Evolutionary conservation across 2,113 vertebrate genomes (phyloP), one percentile per base, ranked within the genome.

Genomic region (Dolichotis patagonum): DNA sequence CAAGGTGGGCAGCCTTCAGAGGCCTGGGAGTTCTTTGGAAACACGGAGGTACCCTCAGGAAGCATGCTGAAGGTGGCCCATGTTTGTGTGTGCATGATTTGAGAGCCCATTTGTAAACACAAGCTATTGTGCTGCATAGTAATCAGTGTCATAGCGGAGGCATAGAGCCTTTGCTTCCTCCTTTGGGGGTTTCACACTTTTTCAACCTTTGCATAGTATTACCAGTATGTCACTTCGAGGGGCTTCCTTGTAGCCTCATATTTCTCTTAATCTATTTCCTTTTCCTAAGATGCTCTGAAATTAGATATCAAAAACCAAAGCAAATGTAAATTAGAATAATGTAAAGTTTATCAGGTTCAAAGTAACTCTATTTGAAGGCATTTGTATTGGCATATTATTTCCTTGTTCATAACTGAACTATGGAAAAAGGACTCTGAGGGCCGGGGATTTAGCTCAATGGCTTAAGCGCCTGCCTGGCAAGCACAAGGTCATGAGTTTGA

Each of bases 291-390:
- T 32, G 1, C 35, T 82, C 26, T 35, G 8, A 77, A 84, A 32
- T 95, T 95, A 88, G 80, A 96, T 85, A 88, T 56, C 30, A 75
- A 85, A 88, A 78, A 93, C 20, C 19, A 82, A 96, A 38, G 3
- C 54, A 73, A 60, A 28, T 24, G 83, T 54, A 96, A 94, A 92
- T 80, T 46, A 84, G 28, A 46, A 77, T 77, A 75, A 75, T 52
- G 41, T 69, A 83, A 92, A 26, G 16, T 86, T 85, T 41, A 56
- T 43, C 43, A 83, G 28, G 43, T 96, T 94, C 41, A 91, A 78
- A 87, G 52, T 4, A n/a, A 90, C 65, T 82, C 80, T 86, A 6
- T 94, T 52, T 56, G 52, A 80, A 86, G 43, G 32, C 60, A 28
- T 96, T 92, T 92, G 46, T 60, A 87, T 84, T 84, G 73, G 63